phyloP scores from a whole-genome alignment of 2,113 vertebrate species.

The Scomber scombrus region DNA sequence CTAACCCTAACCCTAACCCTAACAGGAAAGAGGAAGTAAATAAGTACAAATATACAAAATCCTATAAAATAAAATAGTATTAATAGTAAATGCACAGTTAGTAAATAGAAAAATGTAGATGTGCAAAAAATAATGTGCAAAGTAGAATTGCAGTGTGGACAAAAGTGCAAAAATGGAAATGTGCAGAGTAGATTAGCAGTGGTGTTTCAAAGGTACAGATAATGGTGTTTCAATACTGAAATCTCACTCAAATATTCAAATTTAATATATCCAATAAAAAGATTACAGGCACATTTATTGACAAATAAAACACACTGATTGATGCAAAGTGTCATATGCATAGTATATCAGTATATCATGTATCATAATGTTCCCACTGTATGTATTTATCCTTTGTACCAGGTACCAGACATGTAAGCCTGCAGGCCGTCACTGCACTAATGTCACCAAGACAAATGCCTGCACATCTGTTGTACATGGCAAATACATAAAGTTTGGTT shows the following conservation, averaged over 20 bases:
- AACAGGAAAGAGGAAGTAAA: too few species aligned
- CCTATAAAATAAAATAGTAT: too few species aligned
- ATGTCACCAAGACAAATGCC: slow-evolving; percentile 2
- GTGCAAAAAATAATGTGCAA: too few species aligned
- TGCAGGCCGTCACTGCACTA: background rate
- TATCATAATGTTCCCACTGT: too few species aligned
- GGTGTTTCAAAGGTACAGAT: background rate
- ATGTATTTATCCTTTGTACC: background rate
- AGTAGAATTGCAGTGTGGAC: too few species aligned
- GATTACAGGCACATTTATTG: background rate
- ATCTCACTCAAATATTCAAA: background rate
- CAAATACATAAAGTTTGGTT: slow-evolving; percentile 3
- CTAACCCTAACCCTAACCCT: too few species aligned
- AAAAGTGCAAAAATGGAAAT: too few species aligned
- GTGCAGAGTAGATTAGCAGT: too few species aligned
- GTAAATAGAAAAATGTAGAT: too few species aligned
- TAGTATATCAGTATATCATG: too few species aligned
- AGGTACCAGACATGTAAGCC: background rate
- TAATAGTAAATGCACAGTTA: too few species aligned
- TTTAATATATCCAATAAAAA: background rate
- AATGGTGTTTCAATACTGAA: slow-evolving; percentile 10
- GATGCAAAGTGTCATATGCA: background rate
- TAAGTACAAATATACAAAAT: too few species aligned
- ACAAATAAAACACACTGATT: background rate
- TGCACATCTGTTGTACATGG: slow-evolving; percentile 7